Evolutionary conservation across 2,797 vertebrate genomes (phyloP).

Genomic region (Cossypha caffra): DNA sequence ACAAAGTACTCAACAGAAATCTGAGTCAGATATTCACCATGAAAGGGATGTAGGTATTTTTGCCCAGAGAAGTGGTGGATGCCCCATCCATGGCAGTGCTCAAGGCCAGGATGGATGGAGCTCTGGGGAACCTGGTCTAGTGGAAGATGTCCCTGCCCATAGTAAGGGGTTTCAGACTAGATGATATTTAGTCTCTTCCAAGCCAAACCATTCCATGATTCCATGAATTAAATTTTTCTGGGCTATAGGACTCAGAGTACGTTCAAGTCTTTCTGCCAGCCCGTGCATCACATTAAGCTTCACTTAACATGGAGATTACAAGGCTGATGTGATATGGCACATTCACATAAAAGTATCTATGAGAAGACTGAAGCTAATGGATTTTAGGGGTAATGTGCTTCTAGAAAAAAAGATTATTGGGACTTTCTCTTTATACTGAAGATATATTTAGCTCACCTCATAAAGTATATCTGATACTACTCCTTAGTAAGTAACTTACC

Average conservation of each 20-base stretch:
- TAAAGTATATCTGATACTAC: background rate
- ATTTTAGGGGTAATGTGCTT: background rate
- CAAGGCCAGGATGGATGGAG: background rate
- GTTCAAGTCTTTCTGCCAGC: background rate
- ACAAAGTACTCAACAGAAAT: background rate
- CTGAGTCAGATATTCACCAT: background rate
- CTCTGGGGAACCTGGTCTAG: background rate
- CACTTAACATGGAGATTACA: background rate
- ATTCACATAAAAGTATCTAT: background rate
- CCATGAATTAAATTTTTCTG: background rate
- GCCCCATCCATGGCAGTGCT: background rate
- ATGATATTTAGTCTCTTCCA: background rate
- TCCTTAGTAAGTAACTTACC: constrained; percentile 81
- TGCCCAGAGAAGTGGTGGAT: background rate
- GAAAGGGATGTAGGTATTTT: background rate
- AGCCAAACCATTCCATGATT: background rate
- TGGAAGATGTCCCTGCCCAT: background rate
- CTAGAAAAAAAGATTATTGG: background rate
- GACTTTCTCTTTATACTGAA: background rate
- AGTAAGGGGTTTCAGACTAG: background rate
- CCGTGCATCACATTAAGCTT: background rate
- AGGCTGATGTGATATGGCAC: accelerated
- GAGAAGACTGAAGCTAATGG: background rate
- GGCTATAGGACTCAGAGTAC: background rate
- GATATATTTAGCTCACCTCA: background rate